Evolutionary conservation across 2,888 invertebrate genomes (phyloP).

Genomic region (Tetheella fluctuosa): DNA sequence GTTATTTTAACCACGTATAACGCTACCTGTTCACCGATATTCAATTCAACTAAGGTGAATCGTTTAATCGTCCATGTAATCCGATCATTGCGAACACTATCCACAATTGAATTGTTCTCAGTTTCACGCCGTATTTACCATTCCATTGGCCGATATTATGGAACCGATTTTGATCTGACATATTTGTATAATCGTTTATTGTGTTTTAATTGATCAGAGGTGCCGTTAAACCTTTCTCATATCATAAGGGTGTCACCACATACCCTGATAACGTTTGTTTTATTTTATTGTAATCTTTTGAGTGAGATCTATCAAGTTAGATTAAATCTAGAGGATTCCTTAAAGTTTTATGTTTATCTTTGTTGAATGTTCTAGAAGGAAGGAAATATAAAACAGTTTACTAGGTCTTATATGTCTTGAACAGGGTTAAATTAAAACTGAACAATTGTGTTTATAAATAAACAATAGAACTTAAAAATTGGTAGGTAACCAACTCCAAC

Average conservation of each 20-base stretch:
- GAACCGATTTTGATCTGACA: not conserved
- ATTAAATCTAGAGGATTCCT: too few species aligned
- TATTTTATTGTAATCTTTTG: too few species aligned
- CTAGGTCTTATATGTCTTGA: too few species aligned
- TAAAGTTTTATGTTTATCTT: too few species aligned
- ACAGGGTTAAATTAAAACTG: too few species aligned
- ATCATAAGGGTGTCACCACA: too few species aligned
- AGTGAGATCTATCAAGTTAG: too few species aligned
- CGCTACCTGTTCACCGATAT: not conserved
- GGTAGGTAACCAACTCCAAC: too few species aligned
- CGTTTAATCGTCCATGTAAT: conserved; percentile 13
- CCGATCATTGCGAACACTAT: conserved; percentile 10
- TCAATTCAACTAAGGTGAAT: conserved; percentile 7
- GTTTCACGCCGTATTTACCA: conserved; percentile 32
- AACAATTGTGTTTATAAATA: not conserved
- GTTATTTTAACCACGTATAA: not conserved
- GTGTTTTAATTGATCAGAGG: not conserved
- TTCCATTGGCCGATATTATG: conserved; percentile 13
- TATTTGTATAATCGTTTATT: not conserved
- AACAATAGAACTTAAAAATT: not conserved
- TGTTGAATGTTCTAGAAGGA: too few species aligned
- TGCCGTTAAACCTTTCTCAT: too few species aligned
- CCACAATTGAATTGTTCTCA: conserved; percentile 26
- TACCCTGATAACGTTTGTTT: too few species aligned
- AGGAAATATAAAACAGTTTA: too few species aligned